Percentiles rank a stretch among this genome's conserved stretches.
phyloP scores from a whole-genome alignment of 1,140 invertebrate species.

The Tetragonula clypearis region DNA sequence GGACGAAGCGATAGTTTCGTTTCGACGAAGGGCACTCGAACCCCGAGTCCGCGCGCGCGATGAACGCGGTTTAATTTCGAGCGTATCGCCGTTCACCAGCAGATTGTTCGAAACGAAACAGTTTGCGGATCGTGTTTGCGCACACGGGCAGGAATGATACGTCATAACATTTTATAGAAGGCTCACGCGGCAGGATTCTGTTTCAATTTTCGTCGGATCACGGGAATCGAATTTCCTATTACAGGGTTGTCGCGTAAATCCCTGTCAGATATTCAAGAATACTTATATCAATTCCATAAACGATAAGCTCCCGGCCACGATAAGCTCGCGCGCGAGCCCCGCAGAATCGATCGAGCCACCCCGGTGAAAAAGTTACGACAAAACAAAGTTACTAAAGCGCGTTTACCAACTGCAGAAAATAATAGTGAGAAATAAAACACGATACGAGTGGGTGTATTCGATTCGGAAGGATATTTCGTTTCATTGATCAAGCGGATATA shows the following conservation, averaged over 20 bases:
- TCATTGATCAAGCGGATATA: too few relatives aligned
- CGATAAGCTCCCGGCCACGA: constrained; percentile 10
- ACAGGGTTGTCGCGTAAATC: constrained; percentile 30
- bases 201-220: constrained; percentile 57
- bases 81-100: background rate
- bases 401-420: too few relatives aligned
- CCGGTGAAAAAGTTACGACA: background rate
- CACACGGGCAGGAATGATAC: background rate
- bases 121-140: background rate
- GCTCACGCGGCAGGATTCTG: constrained; percentile 41
- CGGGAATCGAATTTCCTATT: constrained; percentile 52
- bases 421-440: background rate
- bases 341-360: background rate
- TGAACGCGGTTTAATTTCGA: background rate
- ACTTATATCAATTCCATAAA: constrained; percentile 36
- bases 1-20: background rate
- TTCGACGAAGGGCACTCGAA: background rate
- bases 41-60: background rate
- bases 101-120: background rate
- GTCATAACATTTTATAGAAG: constrained; percentile 31
- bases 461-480: too few relatives aligned
- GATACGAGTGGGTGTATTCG: too few relatives aligned
- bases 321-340: background rate
- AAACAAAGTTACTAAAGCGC: background rate
- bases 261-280: constrained; percentile 35